These are phyloP conservation scores for Apteryx mantelli DNA, from an alignment of 2,113 vertebrate species.

Conservation along the genomic window DNA sequence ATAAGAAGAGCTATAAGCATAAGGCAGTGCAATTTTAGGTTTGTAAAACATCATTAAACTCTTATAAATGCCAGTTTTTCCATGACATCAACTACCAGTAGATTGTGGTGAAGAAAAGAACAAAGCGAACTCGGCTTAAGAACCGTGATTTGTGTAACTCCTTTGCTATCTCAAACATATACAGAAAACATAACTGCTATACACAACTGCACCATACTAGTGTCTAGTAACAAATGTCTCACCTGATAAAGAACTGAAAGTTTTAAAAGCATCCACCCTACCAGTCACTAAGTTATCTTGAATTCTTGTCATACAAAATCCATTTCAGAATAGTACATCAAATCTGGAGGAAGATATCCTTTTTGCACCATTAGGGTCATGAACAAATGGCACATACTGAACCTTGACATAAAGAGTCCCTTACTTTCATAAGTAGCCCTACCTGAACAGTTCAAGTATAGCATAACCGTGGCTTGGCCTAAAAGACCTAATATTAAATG, in stretches of 20 bases:
- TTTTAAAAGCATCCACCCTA: not conserved
- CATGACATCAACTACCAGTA: not conserved
- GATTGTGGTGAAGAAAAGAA: not conserved
- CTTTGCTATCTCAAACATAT: not conserved
- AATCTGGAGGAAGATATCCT: not conserved
- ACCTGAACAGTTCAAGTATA: accelerated
- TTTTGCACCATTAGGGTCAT: not conserved
- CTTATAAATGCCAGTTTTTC: not conserved
- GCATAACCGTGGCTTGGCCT: not conserved
- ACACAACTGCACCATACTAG: not conserved
- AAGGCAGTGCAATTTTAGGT: not conserved
- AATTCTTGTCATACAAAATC: not conserved
- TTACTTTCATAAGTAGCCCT: not conserved
- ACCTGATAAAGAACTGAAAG: not conserved
- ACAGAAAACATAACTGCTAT: not conserved
- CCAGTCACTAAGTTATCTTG: not conserved
- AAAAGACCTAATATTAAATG: not conserved
- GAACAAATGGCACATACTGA: not conserved
- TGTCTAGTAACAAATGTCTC: not conserved
- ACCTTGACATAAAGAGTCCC: not conserved
- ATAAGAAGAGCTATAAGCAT: not conserved
- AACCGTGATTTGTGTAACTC: not conserved
- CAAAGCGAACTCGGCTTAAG: not conserved
- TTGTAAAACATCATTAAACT: not conserved
- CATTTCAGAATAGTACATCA: not conserved